These are phyloP conservation scores for Gastrophysa polygoni DNA, from an alignment of 2,888 invertebrate genomes.

Conservation along the genomic window DNA sequence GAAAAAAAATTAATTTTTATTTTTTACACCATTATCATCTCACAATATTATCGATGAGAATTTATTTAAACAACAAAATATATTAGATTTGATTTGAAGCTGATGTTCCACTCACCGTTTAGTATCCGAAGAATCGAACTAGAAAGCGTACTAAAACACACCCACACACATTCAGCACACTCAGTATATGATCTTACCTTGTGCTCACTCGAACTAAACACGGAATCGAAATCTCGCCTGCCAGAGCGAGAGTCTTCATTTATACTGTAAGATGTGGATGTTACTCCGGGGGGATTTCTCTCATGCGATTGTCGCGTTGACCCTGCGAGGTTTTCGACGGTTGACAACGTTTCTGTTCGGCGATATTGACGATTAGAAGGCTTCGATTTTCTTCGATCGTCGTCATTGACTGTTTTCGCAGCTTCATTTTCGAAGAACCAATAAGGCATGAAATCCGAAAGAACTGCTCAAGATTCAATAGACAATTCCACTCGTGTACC, in stretches of 20 bases:
- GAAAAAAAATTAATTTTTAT: too few species aligned
- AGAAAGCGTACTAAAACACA: slow-evolving; percentile 39
- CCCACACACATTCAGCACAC: slow-evolving; percentile 39
- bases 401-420: too few species aligned
- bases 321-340: neutral
- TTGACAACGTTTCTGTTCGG: neutral
- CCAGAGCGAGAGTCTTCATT: slow-evolving; percentile 43
- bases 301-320: slow-evolving; percentile 2
- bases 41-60: too few species aligned
- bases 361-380: neutral
- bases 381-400: neutral
- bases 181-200: slow-evolving; percentile 40
- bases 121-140: slow-evolving; percentile 35
- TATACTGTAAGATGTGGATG: slow-evolving; percentile 35
- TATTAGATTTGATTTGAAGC: neutral
- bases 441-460: too few species aligned
- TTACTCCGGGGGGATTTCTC: slow-evolving; percentile 32
- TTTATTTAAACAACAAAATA: too few species aligned
- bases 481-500: too few species aligned
- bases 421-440: too few species aligned
- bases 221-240: slow-evolving; percentile 43
- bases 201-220: slow-evolving; percentile 40
- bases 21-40: too few species aligned
- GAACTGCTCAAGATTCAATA: too few species aligned
- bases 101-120: slow-evolving; percentile 35